Conservation (phyloP, 2,888 invertebrate genomes). For the Cepaea hortensis region DNA sequence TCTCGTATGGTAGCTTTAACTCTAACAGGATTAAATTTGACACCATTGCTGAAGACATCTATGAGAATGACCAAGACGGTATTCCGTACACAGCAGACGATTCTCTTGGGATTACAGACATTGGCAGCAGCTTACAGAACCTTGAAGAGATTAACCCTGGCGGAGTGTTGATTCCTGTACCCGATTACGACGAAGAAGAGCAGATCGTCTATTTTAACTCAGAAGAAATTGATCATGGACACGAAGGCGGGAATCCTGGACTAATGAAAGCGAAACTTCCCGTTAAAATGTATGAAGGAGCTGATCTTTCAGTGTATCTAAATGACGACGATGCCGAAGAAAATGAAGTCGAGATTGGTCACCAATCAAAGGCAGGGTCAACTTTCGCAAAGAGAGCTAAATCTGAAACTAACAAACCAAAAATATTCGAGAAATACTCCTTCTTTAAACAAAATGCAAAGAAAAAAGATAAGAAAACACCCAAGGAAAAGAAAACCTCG, state of each 20-base stretch:
- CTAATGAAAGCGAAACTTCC: not conserved
- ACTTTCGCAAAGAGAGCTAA: conserved; percentile 18
- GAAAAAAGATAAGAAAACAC: conserved; percentile 6
- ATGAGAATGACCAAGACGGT: not conserved
- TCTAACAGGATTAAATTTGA: no score
- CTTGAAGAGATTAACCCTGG: not conserved
- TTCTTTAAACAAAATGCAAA: conserved; percentile 44
- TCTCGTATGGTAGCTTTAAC: no score
- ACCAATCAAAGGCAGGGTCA: not conserved
- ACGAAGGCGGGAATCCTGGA: not conserved
- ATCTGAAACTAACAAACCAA: conserved; percentile 38
- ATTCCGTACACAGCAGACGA: no score
- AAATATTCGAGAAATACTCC: conserved; percentile 26
- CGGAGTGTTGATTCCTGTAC: conserved; percentile 50
- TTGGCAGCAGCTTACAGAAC: not conserved
- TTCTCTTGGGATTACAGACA: no score
- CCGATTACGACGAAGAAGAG: conserved; percentile 57
- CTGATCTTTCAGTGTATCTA: conserved; percentile 53
- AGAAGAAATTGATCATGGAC: conserved; percentile 39
- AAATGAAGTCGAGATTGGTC: not conserved
- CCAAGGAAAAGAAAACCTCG: not conserved
- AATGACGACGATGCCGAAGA: conserved; percentile 50
- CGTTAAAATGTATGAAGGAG: conserved; percentile 49
- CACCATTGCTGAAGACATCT: not conserved
- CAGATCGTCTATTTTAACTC: conserved; percentile 49